Evolutionary conservation across 1,140 invertebrate species (phyloP), one percentile per base, ranked within the genome.

Genomic region (Zelostemma sp.): DNA sequence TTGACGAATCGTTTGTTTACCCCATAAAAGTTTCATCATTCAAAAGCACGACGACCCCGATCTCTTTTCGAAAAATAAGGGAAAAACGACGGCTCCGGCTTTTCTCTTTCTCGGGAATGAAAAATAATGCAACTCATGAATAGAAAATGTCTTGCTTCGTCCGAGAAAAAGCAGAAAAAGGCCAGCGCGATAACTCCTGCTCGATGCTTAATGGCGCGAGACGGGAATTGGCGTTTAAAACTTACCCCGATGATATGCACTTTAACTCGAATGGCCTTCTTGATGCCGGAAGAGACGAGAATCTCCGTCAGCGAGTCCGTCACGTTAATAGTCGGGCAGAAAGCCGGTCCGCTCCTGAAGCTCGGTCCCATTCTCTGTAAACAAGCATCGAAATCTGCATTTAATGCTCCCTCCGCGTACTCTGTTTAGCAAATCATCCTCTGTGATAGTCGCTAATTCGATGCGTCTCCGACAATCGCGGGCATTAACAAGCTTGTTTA

Each of bases 301-400:
- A 97, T 95, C 88, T 97, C 94, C 28, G 92, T 64, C n/a, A 68
- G 89, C 14, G 93, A 94, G 50, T 94, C 94, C 9, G 95, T 95
- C 0, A 93, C 92, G 84, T 97, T 97, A 62, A 98, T 96, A 53
- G 95, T 93, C 0, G 96, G 96, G 86, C 96, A 97, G 85, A 97
- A 97, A 8, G 90, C 91, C 28, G 95, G 95, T 16, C 96, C 96
- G 72, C 95, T 96, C 54, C 95, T 89, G 82, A 96, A 96, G 80
- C 95, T 96, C 21, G 95, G 95, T 9, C 96, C 95, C 75, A 95
- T 91, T 78, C 94, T 89, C 91, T 92, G 84, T 33, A 84, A 87
- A 73, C n/a, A 69, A n/a, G 72, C 0, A 74, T 57, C 15, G 48
- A 68, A 49, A 48, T 61, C 0, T 46, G 25, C 35, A 41, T 45